Base-by-base conservation (phyloP, 2,888 invertebrate species). In the Agrenia bidenticulata region DNA sequence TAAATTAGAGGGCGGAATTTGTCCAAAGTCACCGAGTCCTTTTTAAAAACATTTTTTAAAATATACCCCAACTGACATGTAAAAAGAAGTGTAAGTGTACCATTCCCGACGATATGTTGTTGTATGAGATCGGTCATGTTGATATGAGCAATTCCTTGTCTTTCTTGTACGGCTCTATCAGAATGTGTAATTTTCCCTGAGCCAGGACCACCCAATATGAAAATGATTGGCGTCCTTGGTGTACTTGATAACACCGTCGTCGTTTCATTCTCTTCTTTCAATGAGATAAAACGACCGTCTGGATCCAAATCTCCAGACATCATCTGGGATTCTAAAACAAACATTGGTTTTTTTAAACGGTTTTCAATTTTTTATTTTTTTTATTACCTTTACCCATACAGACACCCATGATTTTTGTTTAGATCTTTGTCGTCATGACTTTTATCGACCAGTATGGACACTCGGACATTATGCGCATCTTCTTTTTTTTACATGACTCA, bases 131-230 rank as follows among this genome's bases (percentile, higher is more conserved):
- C 92, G 64, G 91, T 92, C 92, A 93, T 92, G 80, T 93, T 93
- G 80, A 93, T 90, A 81, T 93, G 93, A 55, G 88, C 88, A 60
- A 92, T 85, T 50, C 91, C 91, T 65, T 88, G 87, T 76, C 89
- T 86, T 81, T 93, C 92, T 81, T 91, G 89, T 86, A 89, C 89
- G 78, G 92, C 83, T 78, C 88, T 90, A 81, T 93, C 94, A 83
- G 96, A 96, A 81, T 96, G 95, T 78, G 96, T 96, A 84, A 96
- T 95, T 88, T 96, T 96, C 53, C 96, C 96, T 81, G 94, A 94
- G 77, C 95, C 96, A 73, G 96, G 96, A 72, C 96, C 96, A 78
- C 96, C 94, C 90, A 92, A 85, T 74, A 93, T 87, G 81, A 92
- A 92, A 83, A 93, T 89, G 79, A 93, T 91, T 65, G 92, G 92